phyloP scores from a whole-genome alignment of 2,888 invertebrate genomes.

The Neoscelio sp. region DNA sequence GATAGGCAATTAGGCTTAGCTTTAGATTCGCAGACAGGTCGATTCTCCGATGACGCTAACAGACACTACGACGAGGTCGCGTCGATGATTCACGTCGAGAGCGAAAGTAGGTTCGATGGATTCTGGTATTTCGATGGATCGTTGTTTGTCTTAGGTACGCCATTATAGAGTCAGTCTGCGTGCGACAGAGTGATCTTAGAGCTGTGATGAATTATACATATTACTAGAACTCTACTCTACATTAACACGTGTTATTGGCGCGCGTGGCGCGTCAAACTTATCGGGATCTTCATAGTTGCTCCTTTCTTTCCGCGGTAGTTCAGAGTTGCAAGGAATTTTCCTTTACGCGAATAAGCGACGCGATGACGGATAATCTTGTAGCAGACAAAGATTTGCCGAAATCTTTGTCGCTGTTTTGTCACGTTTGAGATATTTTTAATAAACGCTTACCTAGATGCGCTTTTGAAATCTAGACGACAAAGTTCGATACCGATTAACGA shows the following conservation, averaged over 20 bases:
- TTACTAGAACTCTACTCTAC: constrained; percentile 67
- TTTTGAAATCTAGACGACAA: not conserved
- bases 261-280: constrained; percentile 23
- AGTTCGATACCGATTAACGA: constrained; percentile 26
- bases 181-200: constrained; percentile 73
- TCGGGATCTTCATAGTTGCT: constrained; percentile 22
- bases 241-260: constrained; percentile 41
- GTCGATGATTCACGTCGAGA: too few relatives aligned
- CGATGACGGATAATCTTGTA: too few relatives aligned
- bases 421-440: too few relatives aligned
- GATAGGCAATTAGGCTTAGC: constrained; percentile 65
- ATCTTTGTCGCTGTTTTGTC: too few relatives aligned
- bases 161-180: constrained; percentile 43
- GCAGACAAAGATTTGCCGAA: too few relatives aligned
- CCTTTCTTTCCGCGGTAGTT: constrained; percentile 7
- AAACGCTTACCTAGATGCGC: too few relatives aligned
- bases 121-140: not conserved
- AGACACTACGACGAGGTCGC: not conserved
- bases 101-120: too few relatives aligned
- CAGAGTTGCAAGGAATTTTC: too few relatives aligned
- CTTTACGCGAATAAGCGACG: too few relatives aligned
- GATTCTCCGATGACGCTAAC: constrained; percentile 46
- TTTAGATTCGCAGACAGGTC: constrained; percentile 62
- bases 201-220: constrained; percentile 77
- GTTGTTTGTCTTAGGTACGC: constrained; percentile 2